Evolutionary conservation across 2,888 invertebrate genomes (phyloP).

Genomic region (Rotaria magnacalcarata): DNA sequence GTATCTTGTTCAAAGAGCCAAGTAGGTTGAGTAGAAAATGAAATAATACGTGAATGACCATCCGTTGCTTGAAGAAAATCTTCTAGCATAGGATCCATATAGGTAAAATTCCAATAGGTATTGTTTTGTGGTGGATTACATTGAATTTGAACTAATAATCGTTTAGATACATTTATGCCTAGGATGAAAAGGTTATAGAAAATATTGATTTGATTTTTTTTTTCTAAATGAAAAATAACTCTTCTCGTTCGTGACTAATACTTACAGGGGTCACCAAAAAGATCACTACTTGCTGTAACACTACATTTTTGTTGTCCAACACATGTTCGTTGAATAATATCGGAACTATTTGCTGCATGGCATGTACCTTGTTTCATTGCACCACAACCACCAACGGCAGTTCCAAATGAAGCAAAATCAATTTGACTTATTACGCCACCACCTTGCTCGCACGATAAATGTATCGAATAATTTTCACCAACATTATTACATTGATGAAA

Average conservation of each 20-base stretch:
- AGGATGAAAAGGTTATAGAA: not conserved
- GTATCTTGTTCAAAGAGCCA: constrained; percentile 5
- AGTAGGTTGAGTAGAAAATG: constrained; percentile 19
- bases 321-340: not conserved
- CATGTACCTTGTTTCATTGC: not conserved
- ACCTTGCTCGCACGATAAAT: not conserved
- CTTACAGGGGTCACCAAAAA: constrained; percentile 28
- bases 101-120: constrained; percentile 23
- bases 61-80: not conserved
- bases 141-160: not conserved
- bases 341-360: not conserved
- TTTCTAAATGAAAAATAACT: too few relatives aligned
- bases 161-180: not conserved
- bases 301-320: not conserved
- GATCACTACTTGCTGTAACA: not conserved
- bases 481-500: not conserved
- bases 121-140: constrained; percentile 35
- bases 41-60: constrained; percentile 14
- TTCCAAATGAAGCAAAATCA: constrained; percentile 32
- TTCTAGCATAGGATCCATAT: constrained; percentile 13
- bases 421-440: constrained; percentile 1
- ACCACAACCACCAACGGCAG: not conserved
- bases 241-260: not conserved
- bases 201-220: too few relatives aligned
- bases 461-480: not conserved